Conservation (phyloP, 2,888 invertebrate genomes). For the Spialia ferax region DNA sequence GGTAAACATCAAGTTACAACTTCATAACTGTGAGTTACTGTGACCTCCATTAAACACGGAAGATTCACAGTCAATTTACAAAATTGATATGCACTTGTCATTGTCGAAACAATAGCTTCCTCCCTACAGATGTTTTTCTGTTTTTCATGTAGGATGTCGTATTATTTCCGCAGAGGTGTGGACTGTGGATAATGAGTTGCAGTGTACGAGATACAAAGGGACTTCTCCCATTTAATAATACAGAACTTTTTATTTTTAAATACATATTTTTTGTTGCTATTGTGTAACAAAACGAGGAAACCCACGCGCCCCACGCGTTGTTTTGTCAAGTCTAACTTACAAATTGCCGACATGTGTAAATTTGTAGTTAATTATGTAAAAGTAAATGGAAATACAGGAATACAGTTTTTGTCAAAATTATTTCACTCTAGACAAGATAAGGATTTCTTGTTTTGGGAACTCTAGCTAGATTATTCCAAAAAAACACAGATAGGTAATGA, state of each 20-base stretch:
- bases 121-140: background rate
- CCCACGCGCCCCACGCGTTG: too few species aligned
- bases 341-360: too few species aligned
- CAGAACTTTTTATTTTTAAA: background rate
- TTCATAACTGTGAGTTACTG: background rate
- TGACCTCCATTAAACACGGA: constrained; percentile 21
- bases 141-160: constrained; percentile 16
- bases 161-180: constrained; percentile 27
- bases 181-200: constrained; percentile 7
- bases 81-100: constrained; percentile 23
- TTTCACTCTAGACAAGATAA: too few species aligned
- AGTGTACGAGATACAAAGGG: constrained; percentile 10
- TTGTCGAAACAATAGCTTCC: constrained; percentile 26
- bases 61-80: constrained; percentile 9
- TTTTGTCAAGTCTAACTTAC: too few species aligned
- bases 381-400: too few species aligned
- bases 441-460: too few species aligned
- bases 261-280: background rate
- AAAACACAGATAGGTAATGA: too few species aligned
- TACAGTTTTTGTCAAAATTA: too few species aligned
- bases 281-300: too few species aligned
- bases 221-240: background rate
- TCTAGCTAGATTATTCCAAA: too few species aligned
- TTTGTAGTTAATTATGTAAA: too few species aligned
- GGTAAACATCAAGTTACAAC: background rate